Evolutionary conservation across 2,888 invertebrate species (phyloP).

Genomic region (Lepidocyrtoides sp.): DNA sequence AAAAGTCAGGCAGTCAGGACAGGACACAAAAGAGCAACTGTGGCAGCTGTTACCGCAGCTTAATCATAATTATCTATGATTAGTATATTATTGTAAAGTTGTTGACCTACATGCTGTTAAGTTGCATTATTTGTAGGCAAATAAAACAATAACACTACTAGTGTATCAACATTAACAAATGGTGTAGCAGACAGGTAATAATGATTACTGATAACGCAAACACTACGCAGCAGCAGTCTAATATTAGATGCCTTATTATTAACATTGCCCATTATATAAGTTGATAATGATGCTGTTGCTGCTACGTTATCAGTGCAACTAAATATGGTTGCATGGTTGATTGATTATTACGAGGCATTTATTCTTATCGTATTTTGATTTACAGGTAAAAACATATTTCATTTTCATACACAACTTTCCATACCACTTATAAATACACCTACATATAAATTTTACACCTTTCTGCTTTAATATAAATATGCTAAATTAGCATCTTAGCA

Average conservation of each 20-base stretch:
- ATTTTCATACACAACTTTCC: neutral
- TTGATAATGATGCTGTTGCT: neutral
- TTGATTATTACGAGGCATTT: slow-evolving; percentile 46
- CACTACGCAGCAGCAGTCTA: neutral
- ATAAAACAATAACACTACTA: slow-evolving; percentile 8
- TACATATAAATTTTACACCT: neutral
- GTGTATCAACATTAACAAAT: neutral
- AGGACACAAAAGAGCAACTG: slow-evolving; percentile 39
- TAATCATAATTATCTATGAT: slow-evolving; percentile 71
- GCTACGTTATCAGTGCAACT: slow-evolving; percentile 33
- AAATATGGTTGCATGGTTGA: slow-evolving; percentile 48
- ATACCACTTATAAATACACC: no score
- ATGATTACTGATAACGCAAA: slow-evolving; percentile 23
- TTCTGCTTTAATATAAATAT: neutral
- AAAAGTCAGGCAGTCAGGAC: slow-evolving; percentile 7
- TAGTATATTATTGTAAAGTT: slow-evolving; percentile 66
- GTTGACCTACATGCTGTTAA: slow-evolving; percentile 72
- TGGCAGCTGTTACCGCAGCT: slow-evolving; percentile 26
- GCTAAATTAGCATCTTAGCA: neutral
- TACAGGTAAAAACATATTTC: slow-evolving; percentile 24
- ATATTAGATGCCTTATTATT: neutral
- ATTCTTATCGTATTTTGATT: slow-evolving; percentile 20
- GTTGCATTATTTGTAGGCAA: slow-evolving; percentile 17
- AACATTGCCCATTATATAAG: neutral
- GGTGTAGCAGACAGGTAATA: neutral